Base-by-base conservation (phyloP, 2,888 invertebrate species). In the Callosobruchus maculatus region DNA sequence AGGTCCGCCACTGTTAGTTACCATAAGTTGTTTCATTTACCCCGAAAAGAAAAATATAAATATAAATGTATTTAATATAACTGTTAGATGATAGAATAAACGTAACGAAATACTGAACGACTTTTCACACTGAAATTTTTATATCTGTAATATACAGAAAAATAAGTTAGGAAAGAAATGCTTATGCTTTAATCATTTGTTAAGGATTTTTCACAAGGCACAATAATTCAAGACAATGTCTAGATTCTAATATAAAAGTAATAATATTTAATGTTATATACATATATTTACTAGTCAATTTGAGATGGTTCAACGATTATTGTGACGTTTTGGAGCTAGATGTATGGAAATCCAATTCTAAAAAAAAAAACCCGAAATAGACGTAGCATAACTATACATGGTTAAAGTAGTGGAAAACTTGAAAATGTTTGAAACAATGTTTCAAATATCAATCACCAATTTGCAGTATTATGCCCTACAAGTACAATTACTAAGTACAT, bases 191-290 rank as follows among this genome's bases (percentile, higher is more conserved):
- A 81, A 79, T 75, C 83, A 84, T 84, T 83, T 83, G 83, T 84
- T 84, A 80, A 80, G 81, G 82, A 79, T 80, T 79, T 81, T 82
- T 84, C 84, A 83, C 83, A 81, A 81, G 84, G 86, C 86, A 87
- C 86, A 87, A 87, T 87, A 87, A 87, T 85, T 82, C 82, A 84
- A 85, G 87, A 87, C 86, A 87, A 87, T 87, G 86, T 85, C 84
- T 85, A 85, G 84, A 80, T 84, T 84, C 80, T 83, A 83, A 84
- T 82, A 79, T 82, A 82, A 82, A 80, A 82, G 77, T 80, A 83
- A 80, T 80, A 82, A 77, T 80, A 83, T 80, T 79, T 79, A 78
- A 75, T 85, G 82, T 78, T 80, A 82, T 80, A 81, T 77, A 80
- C 78, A 77, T 83, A 83, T 84, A 84, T 84, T 84, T 85, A 84